A percentile compares a stretch with the other conserved stretches of the same genome.
Conservation (phyloP, 2,113 vertebrate genomes). For the Capreolus pygargus region DNA sequence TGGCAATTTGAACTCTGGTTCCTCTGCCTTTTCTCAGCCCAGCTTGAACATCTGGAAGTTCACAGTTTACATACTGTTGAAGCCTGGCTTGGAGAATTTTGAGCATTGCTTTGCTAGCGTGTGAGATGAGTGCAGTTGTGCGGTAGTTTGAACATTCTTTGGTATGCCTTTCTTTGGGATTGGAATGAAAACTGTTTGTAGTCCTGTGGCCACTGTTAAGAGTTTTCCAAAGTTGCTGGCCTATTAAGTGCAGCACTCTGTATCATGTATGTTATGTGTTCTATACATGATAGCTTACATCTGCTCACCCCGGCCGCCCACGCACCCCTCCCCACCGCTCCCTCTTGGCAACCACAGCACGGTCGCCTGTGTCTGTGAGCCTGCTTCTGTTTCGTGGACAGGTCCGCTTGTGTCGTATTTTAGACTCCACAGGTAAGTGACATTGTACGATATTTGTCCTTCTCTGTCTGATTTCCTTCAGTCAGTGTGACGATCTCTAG, state of each 20-base stretch:
- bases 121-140: background rate
- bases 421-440: accelerated
- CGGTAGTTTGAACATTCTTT: background rate
- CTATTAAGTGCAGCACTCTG: accelerated
- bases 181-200: background rate
- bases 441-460: accelerated
- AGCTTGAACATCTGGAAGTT: background rate
- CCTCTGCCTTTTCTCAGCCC: background rate
- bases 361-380: background rate
- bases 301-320: background rate
- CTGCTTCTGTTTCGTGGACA: background rate
- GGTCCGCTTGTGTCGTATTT: accelerated
- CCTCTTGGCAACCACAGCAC: accelerated
- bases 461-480: background rate
- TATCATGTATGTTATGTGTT: accelerated
- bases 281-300: accelerated
- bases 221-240: background rate
- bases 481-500: accelerated
- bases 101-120: background rate
- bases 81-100: background rate
- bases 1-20: background rate
- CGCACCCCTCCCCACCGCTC: background rate
- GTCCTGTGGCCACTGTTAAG: background rate
- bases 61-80: background rate
- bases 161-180: background rate